These are phyloP conservation scores for Himantopus leucocephalus DNA, from an alignment of 2,113 vertebrate species.

Conservation along the genomic window DNA sequence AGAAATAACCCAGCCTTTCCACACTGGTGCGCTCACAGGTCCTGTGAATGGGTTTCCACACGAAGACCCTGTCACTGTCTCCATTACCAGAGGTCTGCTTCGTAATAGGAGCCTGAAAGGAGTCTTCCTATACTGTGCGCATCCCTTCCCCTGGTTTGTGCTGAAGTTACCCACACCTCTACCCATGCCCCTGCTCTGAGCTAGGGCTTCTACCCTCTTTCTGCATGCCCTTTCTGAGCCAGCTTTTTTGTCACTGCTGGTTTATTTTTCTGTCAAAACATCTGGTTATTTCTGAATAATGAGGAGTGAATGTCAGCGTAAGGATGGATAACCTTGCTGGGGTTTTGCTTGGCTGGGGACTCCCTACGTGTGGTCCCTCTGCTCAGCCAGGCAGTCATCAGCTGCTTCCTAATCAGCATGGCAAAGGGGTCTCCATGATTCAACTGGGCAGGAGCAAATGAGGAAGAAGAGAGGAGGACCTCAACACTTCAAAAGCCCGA, in stretches of 20 bases:
- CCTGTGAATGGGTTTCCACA: not conserved
- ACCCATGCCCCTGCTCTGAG: not conserved
- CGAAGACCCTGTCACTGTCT: not conserved
- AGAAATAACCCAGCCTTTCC: not conserved
- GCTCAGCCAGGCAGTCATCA: not conserved
- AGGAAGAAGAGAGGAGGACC: not conserved
- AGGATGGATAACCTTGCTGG: not conserved
- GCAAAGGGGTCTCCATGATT: not conserved
- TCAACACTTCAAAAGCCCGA: not conserved
- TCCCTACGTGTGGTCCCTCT: not conserved
- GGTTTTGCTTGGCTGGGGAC: not conserved
- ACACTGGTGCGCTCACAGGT: not conserved
- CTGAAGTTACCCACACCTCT: not conserved
- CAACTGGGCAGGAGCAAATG: not conserved
- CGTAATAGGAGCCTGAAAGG: rapidly evolving
- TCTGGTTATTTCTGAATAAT: not conserved
- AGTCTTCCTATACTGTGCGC: not conserved
- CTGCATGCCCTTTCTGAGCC: not conserved
- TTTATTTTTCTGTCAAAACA: not conserved
- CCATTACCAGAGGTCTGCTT: not conserved
- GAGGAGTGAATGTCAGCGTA: not conserved
- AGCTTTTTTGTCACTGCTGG: not conserved
- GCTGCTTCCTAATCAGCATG: not conserved
- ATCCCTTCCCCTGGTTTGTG: not conserved
- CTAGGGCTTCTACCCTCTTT: not conserved